These are phyloP conservation scores for Heliangelus exortis DNA, from an alignment of 2,797 vertebrate genomes.

Conservation along the genomic window DNA sequence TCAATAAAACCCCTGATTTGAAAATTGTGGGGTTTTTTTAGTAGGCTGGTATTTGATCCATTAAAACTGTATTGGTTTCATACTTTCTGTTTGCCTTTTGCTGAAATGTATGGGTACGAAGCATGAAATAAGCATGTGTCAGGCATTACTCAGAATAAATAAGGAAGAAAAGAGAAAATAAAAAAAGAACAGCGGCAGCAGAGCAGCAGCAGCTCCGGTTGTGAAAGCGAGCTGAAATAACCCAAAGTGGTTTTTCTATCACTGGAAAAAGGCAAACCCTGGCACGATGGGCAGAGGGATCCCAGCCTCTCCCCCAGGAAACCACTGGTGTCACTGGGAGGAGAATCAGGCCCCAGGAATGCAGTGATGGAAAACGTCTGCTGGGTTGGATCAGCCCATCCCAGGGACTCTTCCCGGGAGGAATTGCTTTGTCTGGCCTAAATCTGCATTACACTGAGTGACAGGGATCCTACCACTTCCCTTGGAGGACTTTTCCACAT, in stretches of 20 bases:
- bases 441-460: background rate
- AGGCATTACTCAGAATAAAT: conserved; percentile 31
- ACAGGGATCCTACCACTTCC: conserved; percentile 56
- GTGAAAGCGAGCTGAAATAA: conserved; percentile 3
- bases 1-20: conserved; percentile 59
- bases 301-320: background rate
- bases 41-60: conserved; percentile 60
- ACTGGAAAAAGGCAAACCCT: background rate
- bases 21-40: conserved; percentile 66
- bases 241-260: background rate
- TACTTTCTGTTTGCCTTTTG: conserved; percentile 45
- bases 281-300: background rate
- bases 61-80: conserved; percentile 54
- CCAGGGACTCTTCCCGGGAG: background rate
- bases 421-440: conserved; percentile 13
- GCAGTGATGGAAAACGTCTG: conserved; percentile 63
- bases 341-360: conserved; percentile 31
- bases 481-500: conserved; percentile 62
- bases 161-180: background rate
- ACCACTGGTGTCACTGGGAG: conserved; percentile 12
- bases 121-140: conserved; percentile 61
- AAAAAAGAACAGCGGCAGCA: background rate
- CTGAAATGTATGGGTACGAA: conserved; percentile 50
- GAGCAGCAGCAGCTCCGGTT: background rate
- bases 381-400: conserved; percentile 48